These are phyloP conservation scores for Hycleus phaleratus DNA, from an alignment of 1,140 invertebrate species.

Conservation along the genomic window DNA sequence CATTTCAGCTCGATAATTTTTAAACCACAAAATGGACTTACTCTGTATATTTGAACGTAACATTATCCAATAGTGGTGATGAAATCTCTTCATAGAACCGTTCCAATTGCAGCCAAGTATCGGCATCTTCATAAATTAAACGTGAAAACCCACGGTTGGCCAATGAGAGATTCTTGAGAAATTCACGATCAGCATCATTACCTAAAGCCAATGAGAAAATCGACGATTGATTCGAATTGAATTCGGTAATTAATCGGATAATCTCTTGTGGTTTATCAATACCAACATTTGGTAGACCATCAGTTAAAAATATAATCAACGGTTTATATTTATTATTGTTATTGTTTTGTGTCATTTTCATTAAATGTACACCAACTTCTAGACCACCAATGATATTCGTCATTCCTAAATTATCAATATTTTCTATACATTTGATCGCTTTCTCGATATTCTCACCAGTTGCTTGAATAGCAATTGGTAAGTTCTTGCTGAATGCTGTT, in stretches of 20 bases:
- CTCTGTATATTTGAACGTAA: constrained; percentile 51
- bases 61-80: constrained; percentile 55
- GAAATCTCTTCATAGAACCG: constrained; percentile 64
- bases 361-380: constrained; percentile 47
- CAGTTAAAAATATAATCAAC: constrained; percentile 66
- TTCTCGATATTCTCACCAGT: constrained; percentile 47
- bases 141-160: constrained; percentile 57
- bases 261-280: constrained; percentile 39
- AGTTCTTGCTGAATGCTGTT: constrained; percentile 1
- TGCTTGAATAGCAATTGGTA: constrained; percentile 42
- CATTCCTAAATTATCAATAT: constrained; percentile 45
- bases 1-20: too few relatives aligned
- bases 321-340: constrained; percentile 39
- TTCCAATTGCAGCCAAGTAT: constrained; percentile 57
- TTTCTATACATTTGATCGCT: constrained; percentile 47
- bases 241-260: constrained; percentile 43
- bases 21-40: neutral
- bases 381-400: constrained; percentile 60
- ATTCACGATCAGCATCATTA: constrained; percentile 54
- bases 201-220: constrained; percentile 64
- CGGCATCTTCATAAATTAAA: constrained; percentile 63
- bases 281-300: constrained; percentile 60
- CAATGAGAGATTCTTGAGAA: constrained; percentile 54
- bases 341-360: constrained; percentile 38
- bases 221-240: constrained; percentile 23